Evolutionary conservation across 2,113 vertebrate genomes (phyloP).

Genomic region (Bubo scandiacus): DNA sequence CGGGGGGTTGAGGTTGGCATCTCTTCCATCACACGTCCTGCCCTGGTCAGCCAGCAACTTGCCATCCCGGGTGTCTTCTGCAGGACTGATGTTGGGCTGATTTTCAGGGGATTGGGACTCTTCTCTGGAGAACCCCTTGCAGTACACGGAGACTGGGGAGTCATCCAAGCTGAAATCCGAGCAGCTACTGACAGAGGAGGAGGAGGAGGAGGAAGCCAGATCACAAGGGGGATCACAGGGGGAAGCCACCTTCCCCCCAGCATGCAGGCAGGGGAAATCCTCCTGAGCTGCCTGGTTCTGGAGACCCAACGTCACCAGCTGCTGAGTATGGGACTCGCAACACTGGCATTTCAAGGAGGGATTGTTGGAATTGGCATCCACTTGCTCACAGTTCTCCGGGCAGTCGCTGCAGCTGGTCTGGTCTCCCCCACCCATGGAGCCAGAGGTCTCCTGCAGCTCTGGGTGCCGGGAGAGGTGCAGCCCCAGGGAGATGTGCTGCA

Average conservation of each 20-base stretch:
- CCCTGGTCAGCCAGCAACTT: neutral
- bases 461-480: slow-evolving; percentile 75
- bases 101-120: slow-evolving; percentile 54
- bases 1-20: neutral
- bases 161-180: slow-evolving; percentile 91
- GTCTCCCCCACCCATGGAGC: slow-evolving; percentile 48
- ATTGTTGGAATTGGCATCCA: slow-evolving; percentile 93
- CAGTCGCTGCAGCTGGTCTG: slow-evolving; percentile 43
- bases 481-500: slow-evolving; percentile 80
- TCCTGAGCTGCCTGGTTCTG: slow-evolving; percentile 6
- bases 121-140: slow-evolving; percentile 59
- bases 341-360: slow-evolving; percentile 87
- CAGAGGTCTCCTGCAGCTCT: slow-evolving; percentile 66
- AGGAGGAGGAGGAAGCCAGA: slow-evolving; percentile 74
- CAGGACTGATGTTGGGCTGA: slow-evolving; percentile 17
- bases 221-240: slow-evolving; percentile 85
- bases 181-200: slow-evolving; percentile 93
- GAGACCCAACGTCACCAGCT: slow-evolving; percentile 22
- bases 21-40: neutral
- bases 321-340: slow-evolving; percentile 79
- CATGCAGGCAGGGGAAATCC: neutral
- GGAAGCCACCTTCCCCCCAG: slow-evolving; percentile 81
- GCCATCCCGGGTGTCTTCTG: neutral
- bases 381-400: neutral
- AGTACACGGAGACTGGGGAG: slow-evolving; percentile 81